phyloP scores from a whole-genome alignment of 2,888 invertebrate genomes.

The Lasioglossum calceatum region DNA sequence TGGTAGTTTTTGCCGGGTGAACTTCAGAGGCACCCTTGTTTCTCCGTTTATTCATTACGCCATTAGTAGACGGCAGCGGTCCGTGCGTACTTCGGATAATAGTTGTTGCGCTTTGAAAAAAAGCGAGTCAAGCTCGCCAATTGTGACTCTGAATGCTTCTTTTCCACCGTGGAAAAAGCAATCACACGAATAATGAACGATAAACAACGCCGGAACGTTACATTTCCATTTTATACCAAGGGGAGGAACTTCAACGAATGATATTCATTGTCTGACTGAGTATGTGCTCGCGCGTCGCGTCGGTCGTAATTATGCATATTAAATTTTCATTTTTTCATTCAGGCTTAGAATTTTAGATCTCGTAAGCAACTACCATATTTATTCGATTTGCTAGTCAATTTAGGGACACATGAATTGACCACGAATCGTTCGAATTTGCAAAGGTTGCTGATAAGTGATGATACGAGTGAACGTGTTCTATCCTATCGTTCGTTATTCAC shows the following conservation, averaged over 20 bases:
- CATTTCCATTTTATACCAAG: background rate
- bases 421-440: too few relatives aligned
- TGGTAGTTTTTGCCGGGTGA: background rate
- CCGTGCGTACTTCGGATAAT: background rate
- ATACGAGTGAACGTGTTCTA: background rate
- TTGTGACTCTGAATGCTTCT: background rate
- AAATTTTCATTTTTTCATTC: too few relatives aligned
- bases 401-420: too few relatives aligned
- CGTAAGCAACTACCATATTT: too few relatives aligned
- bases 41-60: slow-evolving; percentile 44
- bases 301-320: background rate
- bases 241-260: background rate
- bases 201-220: background rate
- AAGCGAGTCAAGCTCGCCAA: slow-evolving; percentile 3
- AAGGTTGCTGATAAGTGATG: too few relatives aligned
- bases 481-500: background rate
- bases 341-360: too few relatives aligned
- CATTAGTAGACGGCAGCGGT: slow-evolving; percentile 44
- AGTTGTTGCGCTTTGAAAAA: background rate
- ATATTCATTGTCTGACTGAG: background rate
- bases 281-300: background rate
- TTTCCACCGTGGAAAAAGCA: background rate
- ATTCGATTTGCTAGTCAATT: too few relatives aligned
- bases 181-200: slow-evolving; percentile 9
- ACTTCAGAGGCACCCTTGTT: slow-evolving; percentile 5